phyloP scores from a whole-genome alignment of 1,140 invertebrate genomes.

The Solenopsis fugax region DNA sequence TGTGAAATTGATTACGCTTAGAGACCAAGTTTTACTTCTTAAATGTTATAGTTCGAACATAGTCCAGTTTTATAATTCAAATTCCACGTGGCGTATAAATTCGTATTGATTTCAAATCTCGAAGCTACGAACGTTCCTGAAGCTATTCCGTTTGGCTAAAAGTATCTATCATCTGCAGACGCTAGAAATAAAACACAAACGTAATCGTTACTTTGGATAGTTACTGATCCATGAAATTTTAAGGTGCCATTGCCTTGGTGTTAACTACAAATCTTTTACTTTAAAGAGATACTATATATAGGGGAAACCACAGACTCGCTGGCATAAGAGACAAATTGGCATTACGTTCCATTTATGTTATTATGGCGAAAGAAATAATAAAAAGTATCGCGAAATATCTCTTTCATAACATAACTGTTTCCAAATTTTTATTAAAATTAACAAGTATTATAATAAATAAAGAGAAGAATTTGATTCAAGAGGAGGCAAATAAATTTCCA shows the following conservation, averaged over 20 bases:
- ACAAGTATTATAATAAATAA: too few species aligned
- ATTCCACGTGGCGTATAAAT: neutral
- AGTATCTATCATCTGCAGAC: conserved; percentile 41
- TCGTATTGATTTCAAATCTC: conserved; percentile 41
- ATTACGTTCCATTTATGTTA: too few species aligned
- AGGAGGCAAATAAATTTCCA: too few species aligned
- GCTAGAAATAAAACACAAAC: conserved; percentile 46
- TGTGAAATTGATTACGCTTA: neutral
- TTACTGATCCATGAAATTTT: conserved; percentile 41
- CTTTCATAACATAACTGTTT: too few species aligned
- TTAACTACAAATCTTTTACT: conserved; percentile 14
- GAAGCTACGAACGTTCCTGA: conserved; percentile 22
- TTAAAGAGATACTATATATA: neutral
- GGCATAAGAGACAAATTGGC: too few species aligned
- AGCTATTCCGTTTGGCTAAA: conserved; percentile 1
- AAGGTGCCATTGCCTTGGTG: conserved; percentile 17
- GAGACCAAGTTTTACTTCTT: neutral
- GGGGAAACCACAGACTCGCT: too few species aligned
- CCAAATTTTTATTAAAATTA: too few species aligned
- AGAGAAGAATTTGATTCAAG: too few species aligned
- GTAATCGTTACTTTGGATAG: conserved; percentile 38
- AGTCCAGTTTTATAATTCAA: conserved; percentile 4
- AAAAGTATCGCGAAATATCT: too few species aligned
- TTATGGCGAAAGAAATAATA: too few species aligned
- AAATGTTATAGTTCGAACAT: neutral